phyloP scores from a whole-genome alignment of 2,888 invertebrate genomes.

The Fissipunctia ypsillon region DNA sequence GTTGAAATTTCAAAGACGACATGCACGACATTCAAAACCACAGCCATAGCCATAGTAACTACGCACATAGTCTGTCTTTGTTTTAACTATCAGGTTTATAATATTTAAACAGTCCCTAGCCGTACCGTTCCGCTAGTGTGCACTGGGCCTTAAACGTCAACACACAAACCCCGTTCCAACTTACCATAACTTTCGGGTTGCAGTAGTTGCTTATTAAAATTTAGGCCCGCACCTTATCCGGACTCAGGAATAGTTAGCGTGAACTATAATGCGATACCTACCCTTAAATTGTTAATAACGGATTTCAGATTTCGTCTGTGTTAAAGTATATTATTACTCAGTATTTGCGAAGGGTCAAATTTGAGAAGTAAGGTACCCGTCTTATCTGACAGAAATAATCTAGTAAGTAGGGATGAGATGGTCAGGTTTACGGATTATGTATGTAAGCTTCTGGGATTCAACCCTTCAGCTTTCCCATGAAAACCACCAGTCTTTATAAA shows the following conservation, averaged over 20 bases:
- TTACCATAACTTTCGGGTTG: slow-evolving; percentile 81
- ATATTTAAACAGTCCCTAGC: not conserved
- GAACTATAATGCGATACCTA: slow-evolving; percentile 44
- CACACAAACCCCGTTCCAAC: slow-evolving; percentile 75
- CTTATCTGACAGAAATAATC: slow-evolving; percentile 45
- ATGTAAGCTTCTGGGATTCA: not conserved
- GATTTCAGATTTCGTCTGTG: slow-evolving; percentile 36
- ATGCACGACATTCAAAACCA: not conserved
- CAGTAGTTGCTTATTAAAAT: slow-evolving; percentile 79
- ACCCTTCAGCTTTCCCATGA: slow-evolving; percentile 1
- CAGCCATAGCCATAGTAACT: too few species aligned
- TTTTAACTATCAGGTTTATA: not conserved
- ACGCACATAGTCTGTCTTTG: too few species aligned
- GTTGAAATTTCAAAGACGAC: not conserved
- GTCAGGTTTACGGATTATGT: slow-evolving; percentile 14
- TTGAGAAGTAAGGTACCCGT: slow-evolving; percentile 30
- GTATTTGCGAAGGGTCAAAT: slow-evolving; percentile 22
- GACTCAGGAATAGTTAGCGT: slow-evolving; percentile 71
- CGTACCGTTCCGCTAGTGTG: not conserved
- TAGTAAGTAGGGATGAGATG: slow-evolving; percentile 21
- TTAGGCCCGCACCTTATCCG: slow-evolving; percentile 70
- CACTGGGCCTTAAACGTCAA: slow-evolving; percentile 54
- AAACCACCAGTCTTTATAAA: slow-evolving; percentile 9
- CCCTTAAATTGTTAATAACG: slow-evolving; percentile 52
- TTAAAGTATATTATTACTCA: not conserved